Evolutionary conservation across 53 echinoderm and acorn worm genomes (phyloP).

Genomic region (Echinometra lucunter): DNA sequence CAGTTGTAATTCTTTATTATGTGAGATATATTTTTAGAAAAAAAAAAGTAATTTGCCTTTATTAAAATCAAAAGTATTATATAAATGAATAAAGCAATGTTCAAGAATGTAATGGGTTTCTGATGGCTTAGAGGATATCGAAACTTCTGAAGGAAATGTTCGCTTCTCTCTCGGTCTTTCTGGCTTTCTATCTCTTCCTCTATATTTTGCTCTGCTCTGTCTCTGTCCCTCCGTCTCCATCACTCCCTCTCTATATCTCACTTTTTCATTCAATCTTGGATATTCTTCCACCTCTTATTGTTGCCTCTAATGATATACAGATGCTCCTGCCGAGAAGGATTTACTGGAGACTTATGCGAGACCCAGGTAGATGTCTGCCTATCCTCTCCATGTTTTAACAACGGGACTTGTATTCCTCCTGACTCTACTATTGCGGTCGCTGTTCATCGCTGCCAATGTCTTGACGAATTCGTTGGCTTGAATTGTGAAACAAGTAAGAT

Average conservation of each 20-base stretch:
- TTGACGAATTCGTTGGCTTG: conserved; percentile 71
- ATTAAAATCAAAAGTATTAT: too few relatives aligned
- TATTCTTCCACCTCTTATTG: not conserved
- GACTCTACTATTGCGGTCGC: not conserved
- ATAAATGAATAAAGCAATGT: too few relatives aligned
- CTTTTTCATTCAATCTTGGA: not conserved
- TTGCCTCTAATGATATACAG: not conserved
- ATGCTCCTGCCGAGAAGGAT: conserved; percentile 37
- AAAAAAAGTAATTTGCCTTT: too few relatives aligned
- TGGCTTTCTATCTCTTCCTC: too few relatives aligned
- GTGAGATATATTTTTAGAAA: too few relatives aligned
- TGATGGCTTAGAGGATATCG: too few relatives aligned
- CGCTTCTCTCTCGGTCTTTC: too few relatives aligned
- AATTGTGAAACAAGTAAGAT: conserved; percentile 80
- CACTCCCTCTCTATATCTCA: not conserved
- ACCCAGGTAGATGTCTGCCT: conserved; percentile 75
- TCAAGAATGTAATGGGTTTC: too few relatives aligned
- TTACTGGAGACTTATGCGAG: conserved; percentile 58
- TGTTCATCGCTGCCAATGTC: conserved; percentile 74
- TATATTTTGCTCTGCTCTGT: too few relatives aligned
- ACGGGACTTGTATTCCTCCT: conserved; percentile 27
- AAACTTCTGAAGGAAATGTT: too few relatives aligned
- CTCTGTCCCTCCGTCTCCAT: too few relatives aligned
- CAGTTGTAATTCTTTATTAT: too few relatives aligned
- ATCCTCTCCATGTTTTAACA: conserved; percentile 68